phyloP scores from a whole-genome alignment of 2,888 invertebrate species.

The Lumbricus terrestris region DNA sequence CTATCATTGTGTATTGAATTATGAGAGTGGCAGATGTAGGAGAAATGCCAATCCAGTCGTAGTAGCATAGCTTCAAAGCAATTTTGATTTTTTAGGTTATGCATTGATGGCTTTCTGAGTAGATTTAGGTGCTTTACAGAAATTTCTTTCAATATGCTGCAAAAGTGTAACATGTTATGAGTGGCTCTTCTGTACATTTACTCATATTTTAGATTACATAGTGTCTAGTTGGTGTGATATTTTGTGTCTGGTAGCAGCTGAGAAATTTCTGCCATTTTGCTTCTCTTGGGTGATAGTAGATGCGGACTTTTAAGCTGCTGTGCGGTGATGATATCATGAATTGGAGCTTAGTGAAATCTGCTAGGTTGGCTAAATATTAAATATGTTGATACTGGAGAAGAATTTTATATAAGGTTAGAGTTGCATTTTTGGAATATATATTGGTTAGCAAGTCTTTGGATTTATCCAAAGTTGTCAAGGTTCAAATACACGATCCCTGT shows the following conservation, averaged over 20 bases:
- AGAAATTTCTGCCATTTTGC: neutral
- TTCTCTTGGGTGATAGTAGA: neutral
- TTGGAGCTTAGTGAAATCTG: neutral
- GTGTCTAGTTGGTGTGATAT: neutral
- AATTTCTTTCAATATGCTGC: neutral
- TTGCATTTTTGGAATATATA: neutral
- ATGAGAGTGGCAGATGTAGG: neutral
- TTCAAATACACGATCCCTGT: neutral
- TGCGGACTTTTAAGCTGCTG: neutral
- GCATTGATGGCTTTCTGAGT: neutral
- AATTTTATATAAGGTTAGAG: neutral
- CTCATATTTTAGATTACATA: neutral
- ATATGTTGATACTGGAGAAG: neutral
- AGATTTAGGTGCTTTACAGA: neutral
- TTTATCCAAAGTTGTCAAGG: neutral
- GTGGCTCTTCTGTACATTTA: neutral
- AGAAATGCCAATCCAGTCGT: neutral
- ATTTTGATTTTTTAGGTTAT: neutral
- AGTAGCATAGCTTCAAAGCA: neutral
- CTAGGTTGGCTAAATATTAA: neutral
- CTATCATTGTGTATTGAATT: neutral
- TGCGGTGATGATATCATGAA: neutral
- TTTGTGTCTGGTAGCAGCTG: neutral
- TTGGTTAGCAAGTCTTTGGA: neutral
- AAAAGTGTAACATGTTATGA: neutral